These are phyloP conservation scores for Neria commutata DNA, from an alignment of 2,888 invertebrate genomes.

Conservation along the genomic window DNA sequence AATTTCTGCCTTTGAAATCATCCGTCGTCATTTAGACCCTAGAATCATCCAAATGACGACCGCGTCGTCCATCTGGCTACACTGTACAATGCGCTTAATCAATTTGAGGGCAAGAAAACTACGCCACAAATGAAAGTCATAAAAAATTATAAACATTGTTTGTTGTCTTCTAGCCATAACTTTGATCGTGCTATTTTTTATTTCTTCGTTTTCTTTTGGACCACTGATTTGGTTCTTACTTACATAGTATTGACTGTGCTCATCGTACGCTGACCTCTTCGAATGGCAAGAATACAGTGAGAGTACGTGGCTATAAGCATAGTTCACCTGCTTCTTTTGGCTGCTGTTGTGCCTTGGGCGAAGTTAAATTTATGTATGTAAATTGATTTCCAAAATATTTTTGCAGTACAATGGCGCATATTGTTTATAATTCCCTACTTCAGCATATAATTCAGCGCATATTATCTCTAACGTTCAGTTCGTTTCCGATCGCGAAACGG, in stretches of 20 bases:
- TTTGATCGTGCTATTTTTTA: background rate
- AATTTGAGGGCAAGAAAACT: no score
- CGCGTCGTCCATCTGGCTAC: no score
- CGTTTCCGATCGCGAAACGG: constrained; percentile 38
- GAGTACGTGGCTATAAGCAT: constrained; percentile 4
- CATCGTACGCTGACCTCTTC: constrained; percentile 19
- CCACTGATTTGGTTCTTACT: background rate
- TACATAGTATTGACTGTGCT: background rate
- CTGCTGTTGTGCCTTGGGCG: constrained; percentile 21
- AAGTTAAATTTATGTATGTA: constrained; percentile 19
- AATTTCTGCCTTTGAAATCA: no score
- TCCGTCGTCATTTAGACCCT: no score
- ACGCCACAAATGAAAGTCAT: no score
- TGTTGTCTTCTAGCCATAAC: background rate
- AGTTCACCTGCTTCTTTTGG: background rate
- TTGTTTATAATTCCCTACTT: background rate
- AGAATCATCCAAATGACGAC: no score
- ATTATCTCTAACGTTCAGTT: constrained; percentile 48
- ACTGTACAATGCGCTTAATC: no score
- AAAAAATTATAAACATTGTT: no score
- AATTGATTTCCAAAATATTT: constrained; percentile 26
- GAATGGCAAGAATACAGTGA: background rate
- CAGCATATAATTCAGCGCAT: constrained; percentile 36
- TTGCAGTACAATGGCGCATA: constrained; percentile 6
- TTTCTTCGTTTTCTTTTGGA: background rate